Evolutionary conservation across 92 coral and sea anemone species (phyloP), one percentile per base, ranked within the genome.

Genomic region (Palythoa caribaeorum): DNA sequence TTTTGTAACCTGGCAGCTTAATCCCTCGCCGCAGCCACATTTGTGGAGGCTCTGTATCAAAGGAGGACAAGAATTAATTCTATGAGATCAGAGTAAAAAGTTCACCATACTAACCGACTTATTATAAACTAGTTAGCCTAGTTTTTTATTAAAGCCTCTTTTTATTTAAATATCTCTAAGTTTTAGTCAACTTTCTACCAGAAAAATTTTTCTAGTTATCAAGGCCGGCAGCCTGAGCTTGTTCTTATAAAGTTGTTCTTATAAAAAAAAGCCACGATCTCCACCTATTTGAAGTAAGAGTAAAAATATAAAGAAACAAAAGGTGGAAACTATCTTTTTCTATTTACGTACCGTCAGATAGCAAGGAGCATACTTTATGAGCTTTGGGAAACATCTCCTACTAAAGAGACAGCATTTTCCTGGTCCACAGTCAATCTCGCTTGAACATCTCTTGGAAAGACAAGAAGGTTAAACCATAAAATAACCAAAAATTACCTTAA

Each of bases 361-460:
- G 78, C 94, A 89, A 36, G 91, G 86, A 5, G 89, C 63, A 88
- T 89, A 89, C 53, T 89, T 71, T 9, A 83, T 77, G 19, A 89
- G 90, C 85, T 57, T 92, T 13, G 92, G 92, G n/a, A 88, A 19
- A 59, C 94, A 92, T 17, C 73, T 1, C 50, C 71, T 92, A 86
- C 73, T 63, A n/a, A 92, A 73, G 20, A 89, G 57, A 62, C 94
- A 92, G 76, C 94, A 92, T 76, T 38, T 79, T 47, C 87, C 87
- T 2, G 90, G 87, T 54, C 94, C 92, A 69, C 94, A 92, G 77
- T 92, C 94, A 12, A 37, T 36, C 47, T 80, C 90, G 5, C 80
- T 52, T 7, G 90, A 79, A 65, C 94, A 92, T 39, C 84, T 57
- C 83, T 92, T 80, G n/a, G 71, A 7, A 44, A 73, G 38, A 53